Base-by-base conservation (phyloP, 2,797 vertebrate species). In the Helostoma temminkii region DNA sequence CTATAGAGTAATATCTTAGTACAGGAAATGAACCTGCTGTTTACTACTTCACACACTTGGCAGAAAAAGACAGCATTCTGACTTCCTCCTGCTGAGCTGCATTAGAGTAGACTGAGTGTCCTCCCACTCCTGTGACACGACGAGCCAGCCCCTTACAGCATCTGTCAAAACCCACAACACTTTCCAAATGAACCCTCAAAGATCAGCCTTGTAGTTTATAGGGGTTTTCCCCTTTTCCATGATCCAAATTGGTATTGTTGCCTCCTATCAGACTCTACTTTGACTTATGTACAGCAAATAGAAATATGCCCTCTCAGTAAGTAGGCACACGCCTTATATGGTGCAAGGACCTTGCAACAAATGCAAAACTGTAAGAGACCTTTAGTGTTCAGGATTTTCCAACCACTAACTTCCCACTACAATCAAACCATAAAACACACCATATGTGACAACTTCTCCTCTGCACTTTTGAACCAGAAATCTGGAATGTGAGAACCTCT, bases 161-260 rank as follows among this genome's bases (percentile, higher is more conserved):
- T 65, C 22, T 43, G 34, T 45, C 15, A 56, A 50, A 78, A 76
- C 46, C 62, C 58, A 74, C 66, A 37, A 39, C 25, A 62, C 32
- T 78, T 79, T 79, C 63, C 43, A 45, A 14, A 49, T n/a, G 9
- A 49, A 24, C 36, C n/a, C 16, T 55, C 5, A 28, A 25, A 48
- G 1, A 28, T 32, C 12, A 56, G 2, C n/a, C 5, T 18, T 8
- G 0, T 39, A 1, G 16, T 41, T 22, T 25, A 6, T 18, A 11
- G 14, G 28, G 30, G 8, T 3, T 30, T 30, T 22, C 45, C 24
- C 0, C 8, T n/a, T 53, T 49, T 54, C 46, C 47, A 53, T 28
- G 5, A 47, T 25, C 48, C 36, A 47, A 3, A 4, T 6, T 1
- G 15, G 6, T 11, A 30, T 30, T 21, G 8, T 3, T 15, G 10